These are phyloP conservation scores for Rhaphigaster nebulosa DNA, from an alignment of 2,888 invertebrate species.

Conservation along the genomic window DNA sequence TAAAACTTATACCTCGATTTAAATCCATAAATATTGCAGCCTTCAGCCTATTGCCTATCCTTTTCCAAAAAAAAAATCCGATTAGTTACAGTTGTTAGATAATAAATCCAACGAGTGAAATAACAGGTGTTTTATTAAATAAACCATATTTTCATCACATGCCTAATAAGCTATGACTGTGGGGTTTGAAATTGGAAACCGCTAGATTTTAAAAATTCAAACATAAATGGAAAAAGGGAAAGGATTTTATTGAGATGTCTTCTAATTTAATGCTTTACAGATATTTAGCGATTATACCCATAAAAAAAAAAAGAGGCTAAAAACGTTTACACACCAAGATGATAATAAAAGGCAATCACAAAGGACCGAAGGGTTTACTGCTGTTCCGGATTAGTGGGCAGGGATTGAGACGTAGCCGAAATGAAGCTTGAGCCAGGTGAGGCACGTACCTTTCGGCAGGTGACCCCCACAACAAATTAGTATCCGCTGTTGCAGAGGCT, in stretches of 20 bases:
- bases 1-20: too few species aligned
- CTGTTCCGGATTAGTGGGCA: slow-evolving; percentile 31
- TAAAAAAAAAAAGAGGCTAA: background rate
- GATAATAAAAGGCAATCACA: slow-evolving; percentile 7
- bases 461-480: slow-evolving; percentile 41
- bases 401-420: slow-evolving; percentile 27
- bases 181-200: too few species aligned
- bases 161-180: too few species aligned
- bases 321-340: background rate
- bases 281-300: background rate
- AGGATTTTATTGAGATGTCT: background rate
- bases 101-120: too few species aligned
- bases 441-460: slow-evolving; percentile 44
- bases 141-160: too few species aligned
- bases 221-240: background rate
- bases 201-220: too few species aligned
- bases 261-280: slow-evolving; percentile 6
- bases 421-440: slow-evolving; percentile 46
- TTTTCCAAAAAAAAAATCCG: too few species aligned
- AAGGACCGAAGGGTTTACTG: slow-evolving; percentile 14
- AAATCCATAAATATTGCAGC: too few species aligned
- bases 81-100: too few species aligned
- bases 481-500: slow-evolving; percentile 14
- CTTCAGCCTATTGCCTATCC: too few species aligned
- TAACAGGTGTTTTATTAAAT: too few species aligned